phyloP scores from a whole-genome alignment of 1,140 invertebrate genomes.

The Littorina saxatilis region DNA sequence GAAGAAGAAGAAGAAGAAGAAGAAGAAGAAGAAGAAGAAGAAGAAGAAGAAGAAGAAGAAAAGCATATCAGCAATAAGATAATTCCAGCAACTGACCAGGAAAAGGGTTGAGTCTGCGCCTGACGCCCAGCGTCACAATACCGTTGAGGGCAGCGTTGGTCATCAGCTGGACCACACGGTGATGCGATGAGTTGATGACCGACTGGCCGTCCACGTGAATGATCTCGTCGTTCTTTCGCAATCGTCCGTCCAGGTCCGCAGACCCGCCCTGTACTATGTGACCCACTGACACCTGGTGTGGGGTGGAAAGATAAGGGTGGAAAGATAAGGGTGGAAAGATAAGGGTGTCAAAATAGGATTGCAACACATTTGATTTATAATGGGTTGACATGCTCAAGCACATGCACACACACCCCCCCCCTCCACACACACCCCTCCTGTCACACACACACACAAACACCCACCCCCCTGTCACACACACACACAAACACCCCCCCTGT shows the following conservation, averaged over 20 bases:
- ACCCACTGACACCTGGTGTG: constrained; percentile 93
- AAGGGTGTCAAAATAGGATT: background rate
- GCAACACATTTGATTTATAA: background rate
- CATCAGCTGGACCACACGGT: constrained; percentile 92
- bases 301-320: no score
- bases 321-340: background rate
- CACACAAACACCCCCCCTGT: no score
- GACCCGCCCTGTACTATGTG: constrained; percentile 95
- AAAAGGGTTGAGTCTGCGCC: constrained; percentile 65
- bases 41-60: no score
- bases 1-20: no score
- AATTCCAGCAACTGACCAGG: constrained; percentile 51
- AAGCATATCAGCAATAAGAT: no score
- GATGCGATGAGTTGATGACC: constrained; percentile 91
- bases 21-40: no score
- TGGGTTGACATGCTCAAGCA: background rate
- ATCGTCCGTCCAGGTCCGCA: constrained; percentile 90
- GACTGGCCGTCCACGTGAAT: constrained; percentile 85
- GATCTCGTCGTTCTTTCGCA: constrained; percentile 93
- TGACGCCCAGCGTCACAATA: constrained; percentile 77
- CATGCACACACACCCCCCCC: background rate
- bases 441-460: background rate
- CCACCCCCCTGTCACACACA: background rate
- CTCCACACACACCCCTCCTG: background rate
- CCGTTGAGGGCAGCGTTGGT: constrained; percentile 87